A percentile compares a stretch with the other conserved stretches of the same genome.
Conservation (phyloP, 1,140 invertebrate species). For the Daktulosphaira vitifoliae region DNA sequence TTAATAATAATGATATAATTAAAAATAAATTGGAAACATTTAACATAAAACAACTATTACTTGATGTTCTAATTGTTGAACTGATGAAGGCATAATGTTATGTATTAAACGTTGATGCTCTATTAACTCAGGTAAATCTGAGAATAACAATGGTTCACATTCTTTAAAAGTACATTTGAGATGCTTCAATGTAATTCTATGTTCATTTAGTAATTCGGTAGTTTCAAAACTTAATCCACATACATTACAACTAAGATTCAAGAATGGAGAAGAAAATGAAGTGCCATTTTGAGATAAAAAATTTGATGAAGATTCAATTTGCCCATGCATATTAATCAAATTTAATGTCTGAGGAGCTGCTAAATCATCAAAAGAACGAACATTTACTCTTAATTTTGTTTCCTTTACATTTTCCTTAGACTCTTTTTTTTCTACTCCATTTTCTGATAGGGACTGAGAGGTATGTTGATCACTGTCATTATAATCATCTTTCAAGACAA, state of each 20-base stretch:
- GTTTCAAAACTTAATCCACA: slow-evolving; percentile 47
- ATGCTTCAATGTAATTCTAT: slow-evolving; percentile 44
- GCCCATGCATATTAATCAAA: neutral
- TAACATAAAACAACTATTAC: slow-evolving; percentile 33
- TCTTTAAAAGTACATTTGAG: slow-evolving; percentile 46
- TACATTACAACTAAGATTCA: slow-evolving; percentile 43
- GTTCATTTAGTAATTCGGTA: slow-evolving; percentile 44
- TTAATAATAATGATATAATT: too few relatives aligned
- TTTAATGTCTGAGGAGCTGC: neutral
- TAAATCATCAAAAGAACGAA: slow-evolving; percentile 16
- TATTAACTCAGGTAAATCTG: slow-evolving; percentile 42
- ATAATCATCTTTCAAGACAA: neutral
- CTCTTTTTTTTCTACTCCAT: neutral
- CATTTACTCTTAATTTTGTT: neutral
- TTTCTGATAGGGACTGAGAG: neutral
- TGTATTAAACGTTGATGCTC: slow-evolving; percentile 45
- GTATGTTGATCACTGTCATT: neutral
- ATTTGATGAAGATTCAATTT: neutral
- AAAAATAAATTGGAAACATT: too few relatives aligned
- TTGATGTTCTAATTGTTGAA: slow-evolving; percentile 48
- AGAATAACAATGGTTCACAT: slow-evolving; percentile 43
- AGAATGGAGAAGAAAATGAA: neutral
- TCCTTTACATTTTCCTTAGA: neutral
- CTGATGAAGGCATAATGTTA: slow-evolving; percentile 44
- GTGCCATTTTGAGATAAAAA: slow-evolving; percentile 22